Conservation (phyloP, 2,797 vertebrate genomes). For the Staurois parvus region DNA sequence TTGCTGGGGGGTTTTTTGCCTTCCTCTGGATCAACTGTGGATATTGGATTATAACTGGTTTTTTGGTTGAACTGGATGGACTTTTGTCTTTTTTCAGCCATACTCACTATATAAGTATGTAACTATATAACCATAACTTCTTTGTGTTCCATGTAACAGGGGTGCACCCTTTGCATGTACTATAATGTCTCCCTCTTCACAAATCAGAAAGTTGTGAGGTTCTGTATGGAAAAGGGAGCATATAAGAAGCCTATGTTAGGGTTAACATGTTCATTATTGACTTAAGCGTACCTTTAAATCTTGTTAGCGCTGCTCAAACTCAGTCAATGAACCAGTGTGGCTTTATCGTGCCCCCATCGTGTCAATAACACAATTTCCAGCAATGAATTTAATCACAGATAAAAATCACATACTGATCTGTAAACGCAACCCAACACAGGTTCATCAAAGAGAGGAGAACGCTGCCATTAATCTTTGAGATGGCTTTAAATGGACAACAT, state of each 20-base stretch:
- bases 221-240: neutral
- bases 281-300: neutral
- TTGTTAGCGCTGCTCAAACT: slow-evolving; percentile 6
- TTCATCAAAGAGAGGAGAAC: slow-evolving; percentile 39
- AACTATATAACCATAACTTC: no score
- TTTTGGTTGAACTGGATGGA: no score
- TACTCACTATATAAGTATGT: no score
- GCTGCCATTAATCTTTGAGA: slow-evolving; percentile 44
- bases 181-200: no score
- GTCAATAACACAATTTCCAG: slow-evolving; percentile 49
- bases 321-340: slow-evolving; percentile 38
- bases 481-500: slow-evolving; percentile 48
- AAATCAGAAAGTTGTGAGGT: neutral
- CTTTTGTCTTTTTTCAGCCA: no score
- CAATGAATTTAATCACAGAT: slow-evolving; percentile 51
- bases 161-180: neutral
- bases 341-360: slow-evolving; percentile 12
- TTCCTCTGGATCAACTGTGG: no score
- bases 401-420: slow-evolving; percentile 46
- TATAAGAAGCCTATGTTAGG: neutral
- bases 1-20: no score
- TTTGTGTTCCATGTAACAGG: no score
- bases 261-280: neutral
- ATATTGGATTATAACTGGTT: no score
- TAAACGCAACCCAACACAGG: slow-evolving; percentile 30